These are phyloP conservation scores for Iphiclides podalirius DNA, from an alignment of 2,888 invertebrate genomes.

Conservation along the genomic window DNA sequence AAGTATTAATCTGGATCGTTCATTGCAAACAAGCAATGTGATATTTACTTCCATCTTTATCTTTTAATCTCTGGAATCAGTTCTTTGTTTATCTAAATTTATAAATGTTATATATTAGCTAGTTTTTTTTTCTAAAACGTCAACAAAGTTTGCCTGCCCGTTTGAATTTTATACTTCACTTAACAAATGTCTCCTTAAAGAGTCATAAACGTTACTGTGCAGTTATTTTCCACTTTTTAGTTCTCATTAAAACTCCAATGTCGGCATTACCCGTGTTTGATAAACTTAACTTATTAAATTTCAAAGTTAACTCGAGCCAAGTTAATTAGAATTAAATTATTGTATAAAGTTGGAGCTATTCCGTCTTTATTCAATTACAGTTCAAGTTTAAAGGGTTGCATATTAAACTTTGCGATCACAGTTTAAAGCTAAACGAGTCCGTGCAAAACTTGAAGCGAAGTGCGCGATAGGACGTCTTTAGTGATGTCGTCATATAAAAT, in stretches of 20 bases:
- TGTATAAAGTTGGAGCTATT: constrained; percentile 17
- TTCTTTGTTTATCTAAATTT: too few relatives aligned
- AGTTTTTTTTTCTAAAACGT: too few relatives aligned
- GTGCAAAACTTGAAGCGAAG: constrained; percentile 37
- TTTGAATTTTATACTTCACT: neutral
- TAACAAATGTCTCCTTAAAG: neutral
- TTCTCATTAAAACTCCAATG: constrained; percentile 8
- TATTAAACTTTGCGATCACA: constrained; percentile 30
- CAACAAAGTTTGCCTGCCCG: too few relatives aligned
- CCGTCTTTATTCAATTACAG: constrained; percentile 29
- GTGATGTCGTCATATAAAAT: constrained; percentile 18
- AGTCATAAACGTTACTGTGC: neutral
- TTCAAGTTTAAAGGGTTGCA: constrained; percentile 29
- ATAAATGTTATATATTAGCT: too few relatives aligned
- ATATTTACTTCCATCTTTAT: too few relatives aligned
- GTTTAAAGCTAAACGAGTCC: constrained; percentile 32
- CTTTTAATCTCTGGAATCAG: too few relatives aligned
- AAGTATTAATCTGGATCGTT: too few relatives aligned
- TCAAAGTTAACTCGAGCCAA: constrained; percentile 13
- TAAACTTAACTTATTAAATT: constrained; percentile 15
- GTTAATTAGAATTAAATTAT: constrained; percentile 20
- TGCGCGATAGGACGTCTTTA: constrained; percentile 31
- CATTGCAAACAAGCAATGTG: too few relatives aligned
- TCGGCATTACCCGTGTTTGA: constrained; percentile 3
- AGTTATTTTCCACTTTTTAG: neutral